phyloP scores from a whole-genome alignment of 2,797 vertebrate species.

The Sebastes steindachneri region DNA sequence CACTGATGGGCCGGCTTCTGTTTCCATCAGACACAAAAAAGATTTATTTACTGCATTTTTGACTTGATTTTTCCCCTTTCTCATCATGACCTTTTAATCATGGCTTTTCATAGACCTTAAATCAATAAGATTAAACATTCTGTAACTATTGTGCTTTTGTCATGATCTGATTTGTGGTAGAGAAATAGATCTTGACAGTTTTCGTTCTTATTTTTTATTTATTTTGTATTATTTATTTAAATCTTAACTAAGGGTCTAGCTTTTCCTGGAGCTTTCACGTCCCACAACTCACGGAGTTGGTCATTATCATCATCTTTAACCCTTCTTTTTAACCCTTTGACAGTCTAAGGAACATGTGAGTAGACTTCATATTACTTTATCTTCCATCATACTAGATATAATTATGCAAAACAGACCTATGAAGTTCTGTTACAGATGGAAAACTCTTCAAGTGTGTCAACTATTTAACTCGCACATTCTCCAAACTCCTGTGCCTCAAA shows the following conservation, averaged over 20 bases:
- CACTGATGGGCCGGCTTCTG: neutral
- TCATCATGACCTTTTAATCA: neutral
- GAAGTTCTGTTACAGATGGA: neutral
- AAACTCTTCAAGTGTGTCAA: neutral
- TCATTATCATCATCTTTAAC: neutral
- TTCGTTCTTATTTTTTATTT: too few relatives aligned
- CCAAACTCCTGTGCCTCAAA: neutral
- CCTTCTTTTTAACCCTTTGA: neutral
- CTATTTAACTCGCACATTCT: neutral
- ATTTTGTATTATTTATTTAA: neutral
- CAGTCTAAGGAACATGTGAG: neutral
- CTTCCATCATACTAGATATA: neutral
- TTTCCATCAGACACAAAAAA: neutral
- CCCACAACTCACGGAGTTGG: fast-evolving
- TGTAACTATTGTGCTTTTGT: neutral
- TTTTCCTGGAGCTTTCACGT: neutral
- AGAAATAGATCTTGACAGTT: neutral
- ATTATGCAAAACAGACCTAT: neutral
- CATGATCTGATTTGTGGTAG: neutral
- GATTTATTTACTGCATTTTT: neutral
- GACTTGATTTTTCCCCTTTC: neutral
- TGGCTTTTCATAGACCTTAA: neutral
- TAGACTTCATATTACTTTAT: neutral
- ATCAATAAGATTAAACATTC: neutral
- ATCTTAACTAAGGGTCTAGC: neutral